phyloP scores from a whole-genome alignment of 2,113 vertebrate species.

The Phyllostomus hastatus region DNA sequence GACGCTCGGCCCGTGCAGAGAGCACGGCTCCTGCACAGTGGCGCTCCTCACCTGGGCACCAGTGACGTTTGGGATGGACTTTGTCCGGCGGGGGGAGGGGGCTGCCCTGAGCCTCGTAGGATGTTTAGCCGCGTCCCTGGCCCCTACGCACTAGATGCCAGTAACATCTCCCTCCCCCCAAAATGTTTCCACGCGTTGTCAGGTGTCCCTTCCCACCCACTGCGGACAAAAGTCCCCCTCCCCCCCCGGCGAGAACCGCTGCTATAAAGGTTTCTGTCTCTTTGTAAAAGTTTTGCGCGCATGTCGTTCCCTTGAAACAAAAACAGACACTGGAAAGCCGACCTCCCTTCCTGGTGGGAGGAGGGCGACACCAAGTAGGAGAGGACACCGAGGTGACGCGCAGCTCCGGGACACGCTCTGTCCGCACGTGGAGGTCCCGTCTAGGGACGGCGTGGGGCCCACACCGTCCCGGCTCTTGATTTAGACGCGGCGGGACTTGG shows the following conservation, averaged over 20 bases:
- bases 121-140: background rate
- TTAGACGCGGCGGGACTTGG: background rate
- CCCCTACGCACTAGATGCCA: accelerated
- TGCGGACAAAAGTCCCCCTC: accelerated
- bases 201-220: too few relatives aligned
- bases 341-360: background rate
- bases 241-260: background rate
- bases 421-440: background rate
- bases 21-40: accelerated
- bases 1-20: background rate
- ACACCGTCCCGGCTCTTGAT: background rate
- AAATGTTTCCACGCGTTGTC: background rate
- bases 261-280: background rate
- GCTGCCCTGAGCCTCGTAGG: background rate
- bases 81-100: too few relatives aligned
- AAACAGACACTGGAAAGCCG: background rate
- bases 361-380: background rate
- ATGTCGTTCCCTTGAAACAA: too few relatives aligned
- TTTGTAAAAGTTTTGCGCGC: background rate
- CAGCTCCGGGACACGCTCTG: background rate
- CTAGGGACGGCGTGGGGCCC: background rate
- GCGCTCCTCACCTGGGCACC: too few relatives aligned
- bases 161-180: background rate
- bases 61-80: accelerated
- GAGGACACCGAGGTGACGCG: background rate